phyloP scores from a whole-genome alignment of 2,888 invertebrate species.

The Tineola bisselliella region DNA sequence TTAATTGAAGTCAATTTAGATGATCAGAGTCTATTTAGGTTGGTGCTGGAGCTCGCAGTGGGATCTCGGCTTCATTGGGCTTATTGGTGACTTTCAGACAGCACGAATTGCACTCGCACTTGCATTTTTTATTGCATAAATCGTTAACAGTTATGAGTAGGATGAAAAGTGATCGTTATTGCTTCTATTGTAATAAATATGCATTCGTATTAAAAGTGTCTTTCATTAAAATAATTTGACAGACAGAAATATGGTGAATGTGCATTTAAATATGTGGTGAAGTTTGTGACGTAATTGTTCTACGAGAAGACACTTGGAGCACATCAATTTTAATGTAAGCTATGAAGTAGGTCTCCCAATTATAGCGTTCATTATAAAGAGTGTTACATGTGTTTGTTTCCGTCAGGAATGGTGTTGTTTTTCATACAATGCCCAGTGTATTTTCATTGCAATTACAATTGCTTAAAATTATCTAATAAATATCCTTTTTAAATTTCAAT shows the following conservation, averaged over 20 bases:
- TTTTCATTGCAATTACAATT: no score
- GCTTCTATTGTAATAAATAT: background rate
- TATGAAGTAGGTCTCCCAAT: conserved; percentile 14
- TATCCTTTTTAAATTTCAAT: no score
- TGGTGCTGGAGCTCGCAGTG: conserved; percentile 65
- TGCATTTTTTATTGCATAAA: conserved; percentile 37
- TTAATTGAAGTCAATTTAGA: conserved; percentile 70
- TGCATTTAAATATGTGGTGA: background rate
- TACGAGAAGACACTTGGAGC: conserved; percentile 6
- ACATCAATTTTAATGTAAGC: conserved; percentile 17
- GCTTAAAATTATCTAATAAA: no score
- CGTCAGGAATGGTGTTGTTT: background rate
- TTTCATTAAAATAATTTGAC: background rate
- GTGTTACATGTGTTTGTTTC: background rate
- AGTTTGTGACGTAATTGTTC: conserved; percentile 1
- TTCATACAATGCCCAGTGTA: background rate
- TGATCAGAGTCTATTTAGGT: conserved; percentile 70
- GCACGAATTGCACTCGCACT: conserved; percentile 66
- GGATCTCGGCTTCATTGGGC: conserved; percentile 68
- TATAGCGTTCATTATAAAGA: background rate
- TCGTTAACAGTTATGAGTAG: background rate
- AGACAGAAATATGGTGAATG: background rate
- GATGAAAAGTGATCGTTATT: background rate
- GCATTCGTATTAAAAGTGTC: background rate
- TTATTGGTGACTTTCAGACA: conserved; percentile 69